Percentiles rank a stretch among this genome's conserved stretches.
These are phyloP conservation scores for Malurus alboscapulatus DNA, from an alignment of 2,113 vertebrate species.

Conservation along the genomic window DNA sequence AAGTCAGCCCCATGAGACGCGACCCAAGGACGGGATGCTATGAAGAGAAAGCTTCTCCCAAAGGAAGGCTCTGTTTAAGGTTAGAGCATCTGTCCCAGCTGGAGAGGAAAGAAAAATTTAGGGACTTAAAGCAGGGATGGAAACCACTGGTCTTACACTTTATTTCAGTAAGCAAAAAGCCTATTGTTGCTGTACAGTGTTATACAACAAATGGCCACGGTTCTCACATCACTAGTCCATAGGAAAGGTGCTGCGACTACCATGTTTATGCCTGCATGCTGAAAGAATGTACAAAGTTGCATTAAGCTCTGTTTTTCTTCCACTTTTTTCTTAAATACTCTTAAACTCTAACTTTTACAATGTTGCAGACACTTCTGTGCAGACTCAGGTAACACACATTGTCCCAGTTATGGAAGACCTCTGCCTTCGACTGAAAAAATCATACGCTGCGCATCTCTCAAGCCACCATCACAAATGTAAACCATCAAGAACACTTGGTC, in stretches of 20 bases:
- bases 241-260: conserved; percentile 35
- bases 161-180: conserved; percentile 53
- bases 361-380: neutral
- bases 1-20: neutral
- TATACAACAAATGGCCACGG: conserved; percentile 20
- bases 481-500: neutral
- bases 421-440: neutral
- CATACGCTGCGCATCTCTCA: neutral
- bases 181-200: conserved; percentile 39
- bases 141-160: conserved; percentile 49
- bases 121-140: conserved; percentile 38
- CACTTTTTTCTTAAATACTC: neutral
- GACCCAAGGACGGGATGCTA: neutral
- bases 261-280: conserved; percentile 17
- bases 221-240: conserved; percentile 39
- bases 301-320: neutral
- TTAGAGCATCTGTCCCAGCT: neutral
- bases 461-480: neutral
- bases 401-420: neutral
- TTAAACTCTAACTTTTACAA: neutral
- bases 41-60: neutral
- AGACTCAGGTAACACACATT: neutral
- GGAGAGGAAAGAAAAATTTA: conserved; percentile 25
- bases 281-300: conserved; percentile 36
- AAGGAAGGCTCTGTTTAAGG: neutral